Evolutionary conservation across 2,888 invertebrate species (phyloP).

Genomic region (Pachliopta kotzebuea): DNA sequence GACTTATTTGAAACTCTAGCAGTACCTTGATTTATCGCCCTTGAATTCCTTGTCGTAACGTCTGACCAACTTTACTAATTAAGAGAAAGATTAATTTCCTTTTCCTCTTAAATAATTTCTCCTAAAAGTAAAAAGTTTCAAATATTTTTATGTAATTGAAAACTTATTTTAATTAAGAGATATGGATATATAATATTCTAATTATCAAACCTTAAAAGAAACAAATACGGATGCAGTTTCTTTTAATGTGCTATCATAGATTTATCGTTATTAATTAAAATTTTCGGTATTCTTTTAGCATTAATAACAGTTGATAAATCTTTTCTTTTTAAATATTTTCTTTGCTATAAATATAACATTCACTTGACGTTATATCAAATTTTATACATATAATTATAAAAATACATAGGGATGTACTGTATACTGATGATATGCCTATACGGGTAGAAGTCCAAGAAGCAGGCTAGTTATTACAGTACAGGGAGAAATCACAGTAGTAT

Average conservation of each 20-base stretch:
- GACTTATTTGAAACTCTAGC: slow-evolving; percentile 52
- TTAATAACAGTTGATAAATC: too few relatives aligned
- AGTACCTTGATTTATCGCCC: slow-evolving; percentile 76
- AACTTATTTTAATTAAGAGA: slow-evolving; percentile 33
- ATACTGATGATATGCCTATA: too few relatives aligned
- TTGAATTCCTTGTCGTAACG: slow-evolving; percentile 62
- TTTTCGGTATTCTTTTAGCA: too few relatives aligned
- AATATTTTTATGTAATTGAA: slow-evolving; percentile 23
- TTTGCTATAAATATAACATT: too few relatives aligned
- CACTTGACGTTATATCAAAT: too few relatives aligned
- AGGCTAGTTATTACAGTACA: background rate
- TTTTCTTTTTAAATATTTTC: too few relatives aligned
- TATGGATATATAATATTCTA: background rate
- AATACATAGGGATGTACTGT: too few relatives aligned
- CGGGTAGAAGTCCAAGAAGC: too few relatives aligned
- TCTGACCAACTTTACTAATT: slow-evolving; percentile 74
- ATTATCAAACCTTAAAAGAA: background rate
- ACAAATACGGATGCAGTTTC: too few relatives aligned
- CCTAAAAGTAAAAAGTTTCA: slow-evolving; percentile 53
- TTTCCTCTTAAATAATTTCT: slow-evolving; percentile 72
- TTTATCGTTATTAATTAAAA: too few relatives aligned
- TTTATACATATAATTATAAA: too few relatives aligned
- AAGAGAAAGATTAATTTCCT: slow-evolving; percentile 77
- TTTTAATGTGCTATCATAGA: too few relatives aligned
- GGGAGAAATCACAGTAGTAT: background rate